These are phyloP conservation scores for Lycodopsis pacificus DNA, from an alignment of 2,797 vertebrate genomes.

Conservation along the genomic window DNA sequence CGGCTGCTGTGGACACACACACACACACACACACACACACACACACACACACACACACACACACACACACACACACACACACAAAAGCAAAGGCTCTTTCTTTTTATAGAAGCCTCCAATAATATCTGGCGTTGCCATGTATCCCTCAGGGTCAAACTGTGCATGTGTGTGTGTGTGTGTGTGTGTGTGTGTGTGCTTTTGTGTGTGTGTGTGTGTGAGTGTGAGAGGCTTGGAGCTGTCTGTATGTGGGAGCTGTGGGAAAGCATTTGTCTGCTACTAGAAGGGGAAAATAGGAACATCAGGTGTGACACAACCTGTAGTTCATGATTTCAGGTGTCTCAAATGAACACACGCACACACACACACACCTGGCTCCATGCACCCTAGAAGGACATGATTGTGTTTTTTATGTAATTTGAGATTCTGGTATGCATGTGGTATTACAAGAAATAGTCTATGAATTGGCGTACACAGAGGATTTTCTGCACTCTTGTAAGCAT, in stretches of 20 bases:
- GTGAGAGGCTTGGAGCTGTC: slow-evolving; percentile 34
- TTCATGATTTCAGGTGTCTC: slow-evolving; percentile 18
- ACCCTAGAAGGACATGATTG: slow-evolving; percentile 58
- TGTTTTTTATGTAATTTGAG: too few relatives aligned
- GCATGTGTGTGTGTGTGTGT: slow-evolving; percentile 22
- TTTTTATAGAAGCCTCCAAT: slow-evolving; percentile 81
- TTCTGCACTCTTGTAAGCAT: slow-evolving; percentile 11
- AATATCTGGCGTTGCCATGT: slow-evolving; percentile 80
- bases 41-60: slow-evolving; percentile 35
- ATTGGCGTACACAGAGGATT: slow-evolving; percentile 27
- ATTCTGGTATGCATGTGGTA: slow-evolving; percentile 35
- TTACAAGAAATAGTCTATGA: slow-evolving; percentile 35
- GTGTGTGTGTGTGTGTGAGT: slow-evolving; percentile 24
- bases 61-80: not conserved
- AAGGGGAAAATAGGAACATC: slow-evolving; percentile 58
- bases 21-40: slow-evolving; percentile 29
- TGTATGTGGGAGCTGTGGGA: slow-evolving; percentile 59
- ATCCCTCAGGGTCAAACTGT: slow-evolving; percentile 67
- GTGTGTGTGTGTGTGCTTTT: slow-evolving; percentile 15
- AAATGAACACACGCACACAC: slow-evolving; percentile 14
- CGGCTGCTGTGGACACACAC: slow-evolving; percentile 42
- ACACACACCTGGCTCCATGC: slow-evolving; percentile 18
- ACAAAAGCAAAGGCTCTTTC: slow-evolving; percentile 57
- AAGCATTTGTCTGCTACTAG: slow-evolving; percentile 66
- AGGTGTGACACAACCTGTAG: slow-evolving; percentile 56